Percentiles rank a stretch among this genome's conserved stretches.
Conservation (phyloP, 2,888 invertebrate genomes). For the Sialis fuliginosa region DNA sequence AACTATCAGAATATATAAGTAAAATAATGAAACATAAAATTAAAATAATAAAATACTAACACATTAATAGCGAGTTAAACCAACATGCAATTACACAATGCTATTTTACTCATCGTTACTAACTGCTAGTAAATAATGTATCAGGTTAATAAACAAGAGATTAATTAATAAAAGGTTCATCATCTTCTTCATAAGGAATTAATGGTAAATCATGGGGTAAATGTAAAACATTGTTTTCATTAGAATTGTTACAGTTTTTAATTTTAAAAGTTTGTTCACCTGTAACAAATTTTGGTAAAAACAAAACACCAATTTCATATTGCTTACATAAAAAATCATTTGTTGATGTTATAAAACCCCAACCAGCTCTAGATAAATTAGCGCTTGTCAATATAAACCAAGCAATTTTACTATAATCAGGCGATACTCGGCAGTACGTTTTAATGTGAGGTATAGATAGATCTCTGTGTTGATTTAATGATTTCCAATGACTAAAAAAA, state of each 20-base stretch:
- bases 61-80: no score
- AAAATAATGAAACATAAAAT: no score
- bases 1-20: no score
- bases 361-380: slow-evolving; percentile 93
- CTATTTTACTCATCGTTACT: no score
- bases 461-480: slow-evolving; percentile 46
- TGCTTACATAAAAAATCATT: slow-evolving; percentile 56
- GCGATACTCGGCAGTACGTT: slow-evolving; percentile 62
- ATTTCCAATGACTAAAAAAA: slow-evolving; percentile 63
- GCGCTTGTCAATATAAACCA: slow-evolving; percentile 85
- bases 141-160: no score
- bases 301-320: slow-evolving; percentile 82
- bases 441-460: slow-evolving; percentile 93
- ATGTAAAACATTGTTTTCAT: slow-evolving; percentile 27
- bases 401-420: slow-evolving; percentile 42
- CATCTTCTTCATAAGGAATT: slow-evolving; percentile 44
- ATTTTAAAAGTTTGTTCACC: slow-evolving; percentile 21
- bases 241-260: slow-evolving; percentile 11
- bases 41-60: no score
- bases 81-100: no score
- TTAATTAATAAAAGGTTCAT: slow-evolving; percentile 43
- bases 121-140: no score
- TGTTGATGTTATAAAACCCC: slow-evolving; percentile 57
- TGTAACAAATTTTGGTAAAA: slow-evolving; percentile 69
- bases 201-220: slow-evolving; percentile 74